These are phyloP conservation scores for Operophtera brumata DNA, from an alignment of 2,888 invertebrate genomes.

Conservation along the genomic window DNA sequence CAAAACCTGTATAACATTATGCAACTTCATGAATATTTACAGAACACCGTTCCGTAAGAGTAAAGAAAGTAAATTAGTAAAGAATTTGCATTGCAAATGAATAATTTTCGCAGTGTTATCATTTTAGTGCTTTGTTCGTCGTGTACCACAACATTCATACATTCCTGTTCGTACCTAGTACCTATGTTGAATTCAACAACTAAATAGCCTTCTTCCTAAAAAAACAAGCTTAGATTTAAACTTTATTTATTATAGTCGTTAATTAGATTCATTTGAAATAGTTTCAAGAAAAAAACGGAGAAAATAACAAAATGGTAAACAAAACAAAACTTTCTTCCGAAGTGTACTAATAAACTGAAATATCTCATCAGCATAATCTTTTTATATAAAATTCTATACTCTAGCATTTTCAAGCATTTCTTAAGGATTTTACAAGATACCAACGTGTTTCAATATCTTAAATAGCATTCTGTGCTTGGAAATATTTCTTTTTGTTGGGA, in stretches of 20 bases:
- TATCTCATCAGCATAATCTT: constrained; percentile 5
- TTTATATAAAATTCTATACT: constrained; percentile 20
- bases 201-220: too few relatives aligned
- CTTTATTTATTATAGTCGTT: too few relatives aligned
- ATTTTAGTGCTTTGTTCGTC: too few relatives aligned
- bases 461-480: constrained; percentile 7
- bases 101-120: neutral
- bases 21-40: neutral
- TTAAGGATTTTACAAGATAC: constrained; percentile 19
- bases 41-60: neutral
- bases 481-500: constrained; percentile 18
- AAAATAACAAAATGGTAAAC: too few relatives aligned
- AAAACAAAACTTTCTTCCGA: too few relatives aligned
- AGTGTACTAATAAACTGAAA: too few relatives aligned
- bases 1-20: neutral
- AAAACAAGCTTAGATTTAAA: too few relatives aligned
- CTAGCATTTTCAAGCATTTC: constrained; percentile 16
- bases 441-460: constrained; percentile 22
- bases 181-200: too few relatives aligned
- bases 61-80: neutral
- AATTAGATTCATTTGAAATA: too few relatives aligned
- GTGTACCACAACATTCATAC: too few relatives aligned
- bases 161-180: too few relatives aligned
- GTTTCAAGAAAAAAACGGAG: too few relatives aligned
- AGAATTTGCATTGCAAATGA: neutral